Evolutionary conservation across 2,797 vertebrate genomes (phyloP), one percentile per base, ranked within the genome.

Genomic region (Rhodeus uyekii): DNA sequence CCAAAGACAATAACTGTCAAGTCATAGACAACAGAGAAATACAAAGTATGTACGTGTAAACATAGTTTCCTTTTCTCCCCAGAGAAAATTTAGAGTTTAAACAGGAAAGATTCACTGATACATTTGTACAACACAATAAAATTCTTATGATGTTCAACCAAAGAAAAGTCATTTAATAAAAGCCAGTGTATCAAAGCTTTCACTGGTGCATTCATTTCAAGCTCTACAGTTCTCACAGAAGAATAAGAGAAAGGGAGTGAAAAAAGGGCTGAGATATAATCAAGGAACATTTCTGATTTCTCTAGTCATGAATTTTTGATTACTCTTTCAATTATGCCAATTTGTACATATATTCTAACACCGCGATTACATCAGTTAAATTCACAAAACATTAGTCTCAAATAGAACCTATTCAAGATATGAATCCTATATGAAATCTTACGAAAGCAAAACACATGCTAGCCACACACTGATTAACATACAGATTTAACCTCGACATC

Each of bases 91-190:
- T 85, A 89, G 87, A 85, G 89, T 90, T 85, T 78, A 76, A 64
- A 80, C 72, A 58, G 77, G 36, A 76, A 67, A 67, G 67, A 81
- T 78, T 82, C 73, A 69, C 65, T 38, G 85, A 82, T 80, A 39
- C 87, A 85, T 86, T 84, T 76, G 89, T 86, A 91, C 80, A 87
- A 85, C 69, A 73, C 32, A n/a, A 75, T 77, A 77, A 89, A 91
- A 90, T 87, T 87, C 86, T 89, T 82, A 87, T 89, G 86, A 86
- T 85, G 80, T 90, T 84, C 71, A 14, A 86, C 89, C 90, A 81
- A 87, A 89, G 87, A 92, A 86, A 89, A 87, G 48, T 80, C 83
- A 78, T 60, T 48, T 69, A 90, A 90, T 89, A 84, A 88, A 92
- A 89, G 78, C 82, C 86, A 64, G 83, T 53, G 63, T 87, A 88